Percentiles rank a stretch among this genome's conserved stretches.
Conservation (phyloP, 2,888 invertebrate genomes). For the Caenorhabditis imperialis region DNA sequence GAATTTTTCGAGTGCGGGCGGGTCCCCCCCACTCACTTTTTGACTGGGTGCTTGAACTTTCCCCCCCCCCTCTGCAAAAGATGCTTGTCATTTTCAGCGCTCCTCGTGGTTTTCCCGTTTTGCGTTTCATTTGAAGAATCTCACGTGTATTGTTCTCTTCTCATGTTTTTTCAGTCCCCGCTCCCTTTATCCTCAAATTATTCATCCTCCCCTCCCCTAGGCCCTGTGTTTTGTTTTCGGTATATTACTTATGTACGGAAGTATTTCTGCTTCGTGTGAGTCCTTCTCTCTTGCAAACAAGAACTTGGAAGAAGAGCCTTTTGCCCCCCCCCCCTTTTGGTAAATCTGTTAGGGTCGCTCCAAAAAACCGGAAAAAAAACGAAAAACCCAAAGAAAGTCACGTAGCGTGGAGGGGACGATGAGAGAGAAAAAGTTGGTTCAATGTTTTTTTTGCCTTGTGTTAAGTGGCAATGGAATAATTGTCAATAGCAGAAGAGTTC, state of each 20-base stretch:
- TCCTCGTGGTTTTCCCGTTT: too few species aligned
- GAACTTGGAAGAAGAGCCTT: conserved; percentile 12
- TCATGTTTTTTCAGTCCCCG: conserved; percentile 12
- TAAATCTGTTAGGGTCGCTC: too few species aligned
- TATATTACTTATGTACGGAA: conserved; percentile 48
- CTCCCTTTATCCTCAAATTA: conserved; percentile 6
- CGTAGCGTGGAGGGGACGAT: conserved; percentile 14
- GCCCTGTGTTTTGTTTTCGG: neutral
- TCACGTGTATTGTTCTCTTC: conserved; percentile 4
- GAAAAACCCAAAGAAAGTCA: conserved; percentile 28
- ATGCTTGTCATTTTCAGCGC: too few species aligned
- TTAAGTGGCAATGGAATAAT: too few species aligned
- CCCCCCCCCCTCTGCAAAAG: too few species aligned
- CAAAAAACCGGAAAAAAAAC: conserved; percentile 16
- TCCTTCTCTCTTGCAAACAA: conserved; percentile 1
- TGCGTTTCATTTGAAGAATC: too few species aligned
- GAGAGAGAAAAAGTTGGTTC: conserved; percentile 5
- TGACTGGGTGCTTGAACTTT: conserved; percentile 4
- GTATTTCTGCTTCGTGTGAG: conserved; percentile 15
- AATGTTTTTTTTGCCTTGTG: conserved; percentile 5
- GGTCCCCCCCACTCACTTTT: conserved; percentile 13
- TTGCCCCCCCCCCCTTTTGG: too few species aligned
- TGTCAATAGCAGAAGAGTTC: conserved; percentile 43
- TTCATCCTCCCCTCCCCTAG: neutral
- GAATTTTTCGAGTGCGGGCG: conserved; percentile 7